Percentiles rank a stretch among this genome's conserved stretches.
Conservation (phyloP, 2,113 vertebrate species). For the Lanius collurio region DNA sequence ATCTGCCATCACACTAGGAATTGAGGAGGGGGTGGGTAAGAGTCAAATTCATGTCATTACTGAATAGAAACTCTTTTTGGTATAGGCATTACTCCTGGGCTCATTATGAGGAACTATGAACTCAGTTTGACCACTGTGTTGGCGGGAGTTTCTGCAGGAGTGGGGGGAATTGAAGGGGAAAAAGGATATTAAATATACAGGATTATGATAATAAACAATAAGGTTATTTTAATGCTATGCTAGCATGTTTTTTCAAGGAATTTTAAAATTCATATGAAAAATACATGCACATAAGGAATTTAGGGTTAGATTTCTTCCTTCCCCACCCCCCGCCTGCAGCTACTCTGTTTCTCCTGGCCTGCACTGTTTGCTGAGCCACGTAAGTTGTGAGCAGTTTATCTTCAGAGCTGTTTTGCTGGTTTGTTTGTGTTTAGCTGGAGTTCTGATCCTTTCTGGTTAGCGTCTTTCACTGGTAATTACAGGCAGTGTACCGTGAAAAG, state of each 20-base stretch:
- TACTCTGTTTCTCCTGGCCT: constrained; percentile 1
- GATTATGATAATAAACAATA: constrained; percentile 42
- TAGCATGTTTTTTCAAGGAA: constrained; percentile 6
- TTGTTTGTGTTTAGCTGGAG: constrained; percentile 74
- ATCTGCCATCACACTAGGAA: constrained; percentile 1
- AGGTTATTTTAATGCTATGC: background rate
- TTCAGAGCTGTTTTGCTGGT: constrained; percentile 61
- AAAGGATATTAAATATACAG: constrained; percentile 47
- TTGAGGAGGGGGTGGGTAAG: background rate
- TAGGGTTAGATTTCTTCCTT: constrained; percentile 12
- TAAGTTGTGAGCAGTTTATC: constrained; percentile 67
- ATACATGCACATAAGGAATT: background rate
- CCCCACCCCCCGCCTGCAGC: background rate
- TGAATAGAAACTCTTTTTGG: constrained; percentile 9
- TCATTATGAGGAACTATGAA: constrained; percentile 26
- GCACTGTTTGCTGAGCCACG: background rate
- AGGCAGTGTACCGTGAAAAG: constrained; percentile 63
- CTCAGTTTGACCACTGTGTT: constrained; percentile 44
- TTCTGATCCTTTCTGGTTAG: constrained; percentile 71
- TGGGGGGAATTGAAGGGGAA: background rate
- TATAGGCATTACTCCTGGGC: background rate
- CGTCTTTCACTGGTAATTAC: constrained; percentile 68
- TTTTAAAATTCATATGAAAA: constrained; percentile 56
- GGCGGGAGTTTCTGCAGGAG: constrained; percentile 20
- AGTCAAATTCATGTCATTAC: background rate